Base-by-base conservation (phyloP, 2,888 invertebrate genomes). In the Eupithecia pulchellata region DNA sequence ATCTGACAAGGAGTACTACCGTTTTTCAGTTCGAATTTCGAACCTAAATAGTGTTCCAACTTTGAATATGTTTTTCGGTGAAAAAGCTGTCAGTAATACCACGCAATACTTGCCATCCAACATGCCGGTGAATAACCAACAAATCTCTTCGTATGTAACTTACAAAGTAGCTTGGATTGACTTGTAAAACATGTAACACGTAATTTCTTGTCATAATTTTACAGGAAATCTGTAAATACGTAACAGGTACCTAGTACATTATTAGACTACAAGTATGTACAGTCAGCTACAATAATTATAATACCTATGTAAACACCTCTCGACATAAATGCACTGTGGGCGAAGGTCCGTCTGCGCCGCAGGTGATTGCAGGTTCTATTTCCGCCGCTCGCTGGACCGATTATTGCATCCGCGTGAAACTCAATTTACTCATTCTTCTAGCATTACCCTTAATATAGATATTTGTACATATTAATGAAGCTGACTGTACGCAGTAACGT, bases 111-210 rank as follows among this genome's bases (percentile, higher is more conserved):
- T 14, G 57, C 8, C 58, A 32, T 17, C 29, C 14, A 29, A 47
- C 42, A 58, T 14, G n/a, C 27, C 20, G 0, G 32, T 58, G 3
- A 60, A 32, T 30, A 20, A 32, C 32, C 29, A 58, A 60, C 58
- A 60, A 32, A 60, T n/a, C 17, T 60, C 32, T 60, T 32, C 58
- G 30, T 30, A 58, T n/a, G n/a, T 20, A 20, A 17, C 30, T 17
- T 71, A 67, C 64, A 71, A 67, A 71, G 64, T 68, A 60, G 32
- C 20, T 30, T n/a, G n/a, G 58, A 60, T 60, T 60, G 58, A 60
- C 30, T 30, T 60, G 58, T 60, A 60, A 57, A 32, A 60, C 58
- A 20, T 30, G 58, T 25, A 36, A 36, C 62, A 27, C 11, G 32
- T 62, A 62, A 36, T 62, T 62, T 62, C 25, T 20, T 14, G 30